Conservation (phyloP, 35 echinoderm and acorn worm species). For the Apostichopus californicus region DNA sequence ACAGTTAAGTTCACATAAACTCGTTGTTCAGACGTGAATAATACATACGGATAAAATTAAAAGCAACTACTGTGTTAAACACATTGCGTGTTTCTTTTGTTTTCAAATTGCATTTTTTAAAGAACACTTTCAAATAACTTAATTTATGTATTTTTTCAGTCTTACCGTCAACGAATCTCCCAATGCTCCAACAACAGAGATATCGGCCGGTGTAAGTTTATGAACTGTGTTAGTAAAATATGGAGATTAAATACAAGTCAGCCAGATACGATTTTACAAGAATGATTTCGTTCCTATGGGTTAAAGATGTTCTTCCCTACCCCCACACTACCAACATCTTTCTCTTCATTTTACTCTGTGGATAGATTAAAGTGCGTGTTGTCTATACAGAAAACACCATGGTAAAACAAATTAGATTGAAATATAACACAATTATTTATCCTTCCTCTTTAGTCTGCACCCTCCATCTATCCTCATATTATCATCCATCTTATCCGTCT, state of each 20-base stretch:
- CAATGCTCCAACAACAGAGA: constrained; percentile 49
- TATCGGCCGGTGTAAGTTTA: constrained; percentile 52
- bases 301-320: not conserved
- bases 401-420: no score
- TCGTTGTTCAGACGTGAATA: no score
- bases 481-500: no score
- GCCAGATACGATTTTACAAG: not conserved
- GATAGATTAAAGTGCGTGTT: not conserved
- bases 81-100: not conserved
- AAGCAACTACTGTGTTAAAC: no score
- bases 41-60: no score
- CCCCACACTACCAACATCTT: not conserved
- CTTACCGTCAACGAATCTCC: constrained; percentile 69
- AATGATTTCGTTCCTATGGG: not conserved
- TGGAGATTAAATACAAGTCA: not conserved
- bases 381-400: not conserved
- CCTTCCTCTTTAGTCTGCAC: no score
- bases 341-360: not conserved
- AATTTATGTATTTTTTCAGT: not conserved
- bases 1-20: no score
- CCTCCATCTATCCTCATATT: no score
- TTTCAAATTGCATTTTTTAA: no score
- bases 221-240: constrained; percentile 56
- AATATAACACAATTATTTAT: no score
- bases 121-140: no score